Conservation (phyloP, 2,797 vertebrate species). For the Lepilemur septentrionalis region DNA sequence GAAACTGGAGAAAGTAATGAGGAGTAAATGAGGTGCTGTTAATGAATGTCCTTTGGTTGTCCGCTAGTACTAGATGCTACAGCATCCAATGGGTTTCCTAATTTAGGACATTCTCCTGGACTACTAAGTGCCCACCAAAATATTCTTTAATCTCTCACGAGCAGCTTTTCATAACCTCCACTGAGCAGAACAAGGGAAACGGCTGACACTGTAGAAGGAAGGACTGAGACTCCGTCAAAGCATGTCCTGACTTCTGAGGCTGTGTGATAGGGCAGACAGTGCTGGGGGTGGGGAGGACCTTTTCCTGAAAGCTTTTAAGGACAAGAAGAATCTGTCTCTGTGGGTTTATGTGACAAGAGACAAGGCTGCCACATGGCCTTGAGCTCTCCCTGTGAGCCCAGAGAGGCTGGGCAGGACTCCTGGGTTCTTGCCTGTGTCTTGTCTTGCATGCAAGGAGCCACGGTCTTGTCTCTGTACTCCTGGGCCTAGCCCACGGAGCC, state of each 20-base stretch:
- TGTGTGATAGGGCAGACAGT: neutral
- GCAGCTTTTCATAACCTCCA: neutral
- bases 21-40: neutral
- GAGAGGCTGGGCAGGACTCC: neutral
- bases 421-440: neutral
- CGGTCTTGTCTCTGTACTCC: neutral
- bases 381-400: neutral
- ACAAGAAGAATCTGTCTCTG: neutral
- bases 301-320: neutral
- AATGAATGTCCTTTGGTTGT: neutral
- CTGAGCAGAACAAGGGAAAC: neutral
- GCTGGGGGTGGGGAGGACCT: neutral
- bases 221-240: neutral
- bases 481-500: neutral
- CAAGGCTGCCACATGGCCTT: neutral
- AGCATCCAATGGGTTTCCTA: neutral
- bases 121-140: too few relatives aligned
- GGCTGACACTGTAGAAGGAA: rapidly evolving
- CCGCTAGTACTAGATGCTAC: neutral
- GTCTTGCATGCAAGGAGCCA: neutral
- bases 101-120: neutral
- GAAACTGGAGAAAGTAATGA: neutral
- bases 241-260: neutral
- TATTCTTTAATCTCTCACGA: neutral
- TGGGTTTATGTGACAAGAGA: neutral